A percentile compares a stretch with the other conserved stretches of the same genome.
These are phyloP conservation scores for Athene noctua DNA, from an alignment of 2,113 vertebrate species.

Conservation along the genomic window DNA sequence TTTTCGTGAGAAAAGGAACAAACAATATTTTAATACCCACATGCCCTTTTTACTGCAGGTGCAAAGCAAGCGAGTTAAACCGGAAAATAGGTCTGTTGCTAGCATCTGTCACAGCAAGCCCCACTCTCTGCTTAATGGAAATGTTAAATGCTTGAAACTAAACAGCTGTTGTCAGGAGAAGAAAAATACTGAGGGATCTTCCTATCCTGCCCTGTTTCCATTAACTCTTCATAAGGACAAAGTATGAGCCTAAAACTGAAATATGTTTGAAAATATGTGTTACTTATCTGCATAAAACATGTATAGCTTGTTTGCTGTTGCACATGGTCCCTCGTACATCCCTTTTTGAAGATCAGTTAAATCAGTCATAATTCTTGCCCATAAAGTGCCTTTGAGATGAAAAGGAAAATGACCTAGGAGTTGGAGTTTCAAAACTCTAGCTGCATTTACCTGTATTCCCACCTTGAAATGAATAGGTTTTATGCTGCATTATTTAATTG, in stretches of 20 bases:
- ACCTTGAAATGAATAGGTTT: not conserved
- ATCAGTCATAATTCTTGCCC: not conserved
- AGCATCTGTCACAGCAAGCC: not conserved
- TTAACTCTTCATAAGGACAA: not conserved
- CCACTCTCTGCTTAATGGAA: not conserved
- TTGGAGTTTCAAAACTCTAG: not conserved
- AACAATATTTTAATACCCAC: not conserved
- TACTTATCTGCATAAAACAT: not conserved
- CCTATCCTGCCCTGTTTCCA: not conserved
- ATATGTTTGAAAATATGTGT: fast-evolving
- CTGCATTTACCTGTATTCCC: not conserved
- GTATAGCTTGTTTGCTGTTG: fast-evolving
- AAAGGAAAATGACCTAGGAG: not conserved
- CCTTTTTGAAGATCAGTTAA: not conserved
- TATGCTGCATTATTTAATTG: not conserved
- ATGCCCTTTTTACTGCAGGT: not conserved
- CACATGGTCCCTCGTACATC: fast-evolving
- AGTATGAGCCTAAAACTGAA: not conserved
- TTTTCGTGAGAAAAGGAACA: not conserved
- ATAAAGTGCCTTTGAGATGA: not conserved
- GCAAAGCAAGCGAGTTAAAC: not conserved
- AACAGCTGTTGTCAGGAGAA: not conserved
- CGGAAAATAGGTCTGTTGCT: not conserved
- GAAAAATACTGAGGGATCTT: not conserved
- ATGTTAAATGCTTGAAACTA: not conserved